phyloP scores from a whole-genome alignment of 2,888 invertebrate species.

The Tryphoninae sp. region DNA sequence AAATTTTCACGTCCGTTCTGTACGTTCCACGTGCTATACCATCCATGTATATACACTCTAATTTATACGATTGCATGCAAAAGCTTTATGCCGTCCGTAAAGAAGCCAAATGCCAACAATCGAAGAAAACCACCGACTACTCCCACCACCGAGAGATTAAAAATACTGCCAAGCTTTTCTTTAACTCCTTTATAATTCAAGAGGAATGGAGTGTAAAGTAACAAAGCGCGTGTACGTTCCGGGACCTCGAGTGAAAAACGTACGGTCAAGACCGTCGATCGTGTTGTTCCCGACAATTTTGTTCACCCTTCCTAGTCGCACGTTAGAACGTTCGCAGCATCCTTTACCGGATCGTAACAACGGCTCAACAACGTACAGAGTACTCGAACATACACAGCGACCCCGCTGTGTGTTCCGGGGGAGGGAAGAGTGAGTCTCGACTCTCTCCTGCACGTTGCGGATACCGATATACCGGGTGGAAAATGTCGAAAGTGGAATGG shows the following conservation, averaged over 20 bases:
- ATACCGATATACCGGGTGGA: constrained; percentile 65
- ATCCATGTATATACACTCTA: too few relatives aligned
- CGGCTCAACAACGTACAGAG: not conserved
- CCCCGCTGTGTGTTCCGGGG: not conserved
- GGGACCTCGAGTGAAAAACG: too few relatives aligned
- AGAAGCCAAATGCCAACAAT: too few relatives aligned
- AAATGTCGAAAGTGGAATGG: constrained; percentile 69
- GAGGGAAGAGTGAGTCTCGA: not conserved
- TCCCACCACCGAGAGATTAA: too few relatives aligned
- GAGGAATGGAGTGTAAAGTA: too few relatives aligned
- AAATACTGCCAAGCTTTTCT: too few relatives aligned
- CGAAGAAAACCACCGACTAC: too few relatives aligned
- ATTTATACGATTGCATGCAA: too few relatives aligned
- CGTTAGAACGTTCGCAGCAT: not conserved
- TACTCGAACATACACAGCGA: not conserved
- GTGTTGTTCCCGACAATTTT: not conserved
- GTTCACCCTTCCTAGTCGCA: not conserved
- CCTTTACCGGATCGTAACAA: not conserved
- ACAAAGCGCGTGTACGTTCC: too few relatives aligned
- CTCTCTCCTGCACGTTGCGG: constrained; percentile 44
- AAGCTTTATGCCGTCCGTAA: too few relatives aligned
- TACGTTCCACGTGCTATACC: not conserved
- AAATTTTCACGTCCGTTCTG: constrained; percentile 22
- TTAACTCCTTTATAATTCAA: too few relatives aligned
- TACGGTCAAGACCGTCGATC: too few relatives aligned